A percentile compares a stretch with the other conserved stretches of the same genome.
These are phyloP conservation scores for Gallinago jamesoni DNA, from an alignment of 2,113 vertebrate species.

Conservation along the genomic window DNA sequence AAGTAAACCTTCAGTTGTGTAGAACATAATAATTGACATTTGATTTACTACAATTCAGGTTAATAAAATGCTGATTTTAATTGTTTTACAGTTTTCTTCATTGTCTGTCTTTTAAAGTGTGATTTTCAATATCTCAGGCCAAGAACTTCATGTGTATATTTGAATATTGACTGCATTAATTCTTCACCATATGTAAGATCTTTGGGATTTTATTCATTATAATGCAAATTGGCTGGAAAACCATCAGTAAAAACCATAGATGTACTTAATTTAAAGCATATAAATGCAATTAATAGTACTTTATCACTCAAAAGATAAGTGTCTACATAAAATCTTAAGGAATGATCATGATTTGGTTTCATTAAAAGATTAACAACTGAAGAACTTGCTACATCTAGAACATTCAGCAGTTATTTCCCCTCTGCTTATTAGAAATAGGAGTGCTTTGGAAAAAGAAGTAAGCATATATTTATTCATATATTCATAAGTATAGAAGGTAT, in stretches of 20 bases:
- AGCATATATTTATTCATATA: background rate
- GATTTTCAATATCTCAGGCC: background rate
- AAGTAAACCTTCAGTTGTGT: background rate
- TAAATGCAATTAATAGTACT: conserved; percentile 83
- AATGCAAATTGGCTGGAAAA: conserved; percentile 41
- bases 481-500: background rate
- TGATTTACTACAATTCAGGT: background rate
- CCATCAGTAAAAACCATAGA: conserved; percentile 76
- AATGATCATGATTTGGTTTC: background rate
- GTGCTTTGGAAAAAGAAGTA: background rate
- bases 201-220: conserved; percentile 13
- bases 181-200: background rate
- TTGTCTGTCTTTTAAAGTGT: background rate
- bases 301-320: conserved; percentile 75
- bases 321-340: conserved; percentile 58
- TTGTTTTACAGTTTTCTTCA: background rate
- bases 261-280: conserved; percentile 79
- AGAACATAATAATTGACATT: background rate
- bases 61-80: background rate
- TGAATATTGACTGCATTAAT: conserved; percentile 9
- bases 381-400: background rate
- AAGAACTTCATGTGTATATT: background rate
- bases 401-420: background rate
- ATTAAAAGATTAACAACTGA: background rate
- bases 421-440: background rate